These are phyloP conservation scores for Drosophila siamana DNA, from an alignment of 2,888 invertebrate genomes.

Conservation along the genomic window DNA sequence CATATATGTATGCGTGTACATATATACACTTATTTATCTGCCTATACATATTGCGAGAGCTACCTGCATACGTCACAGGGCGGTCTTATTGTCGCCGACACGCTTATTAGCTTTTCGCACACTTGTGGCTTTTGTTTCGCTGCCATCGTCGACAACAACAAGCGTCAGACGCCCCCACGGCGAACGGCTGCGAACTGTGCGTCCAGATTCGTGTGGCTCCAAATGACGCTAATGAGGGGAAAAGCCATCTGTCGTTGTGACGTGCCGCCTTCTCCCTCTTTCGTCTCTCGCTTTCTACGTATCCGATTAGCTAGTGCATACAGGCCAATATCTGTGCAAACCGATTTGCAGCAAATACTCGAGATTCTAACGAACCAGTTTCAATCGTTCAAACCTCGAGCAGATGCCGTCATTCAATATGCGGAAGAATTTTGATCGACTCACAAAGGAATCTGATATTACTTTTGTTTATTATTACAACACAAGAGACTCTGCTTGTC, in stretches of 20 bases:
- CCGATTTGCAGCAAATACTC: constrained; percentile 1
- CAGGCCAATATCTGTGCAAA: constrained; percentile 14
- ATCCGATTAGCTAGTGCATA: background rate
- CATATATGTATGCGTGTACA: too few relatives aligned
- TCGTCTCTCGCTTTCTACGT: too few relatives aligned
- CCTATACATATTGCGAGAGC: background rate
- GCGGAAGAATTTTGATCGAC: background rate
- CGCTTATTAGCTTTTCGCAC: constrained; percentile 55
- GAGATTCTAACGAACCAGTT: constrained; percentile 3
- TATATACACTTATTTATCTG: background rate
- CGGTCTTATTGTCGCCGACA: constrained; percentile 29
- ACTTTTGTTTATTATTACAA: background rate
- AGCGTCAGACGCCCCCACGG: constrained; percentile 15
- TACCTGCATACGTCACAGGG: constrained; percentile 22
- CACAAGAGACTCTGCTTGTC: background rate
- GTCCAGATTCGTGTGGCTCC: constrained; percentile 9
- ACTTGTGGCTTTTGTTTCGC: constrained; percentile 51
- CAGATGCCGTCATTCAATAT: background rate
- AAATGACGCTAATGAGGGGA: constrained; percentile 34
- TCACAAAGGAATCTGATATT: background rate
- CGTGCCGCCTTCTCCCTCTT: background rate
- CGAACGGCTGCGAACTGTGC: too few relatives aligned
- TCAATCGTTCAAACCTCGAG: background rate
- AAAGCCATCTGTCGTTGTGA: constrained; percentile 6
- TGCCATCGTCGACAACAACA: background rate